Evolutionary conservation across 2,113 vertebrate species (phyloP).

Genomic region (Chloebia gouldiae): DNA sequence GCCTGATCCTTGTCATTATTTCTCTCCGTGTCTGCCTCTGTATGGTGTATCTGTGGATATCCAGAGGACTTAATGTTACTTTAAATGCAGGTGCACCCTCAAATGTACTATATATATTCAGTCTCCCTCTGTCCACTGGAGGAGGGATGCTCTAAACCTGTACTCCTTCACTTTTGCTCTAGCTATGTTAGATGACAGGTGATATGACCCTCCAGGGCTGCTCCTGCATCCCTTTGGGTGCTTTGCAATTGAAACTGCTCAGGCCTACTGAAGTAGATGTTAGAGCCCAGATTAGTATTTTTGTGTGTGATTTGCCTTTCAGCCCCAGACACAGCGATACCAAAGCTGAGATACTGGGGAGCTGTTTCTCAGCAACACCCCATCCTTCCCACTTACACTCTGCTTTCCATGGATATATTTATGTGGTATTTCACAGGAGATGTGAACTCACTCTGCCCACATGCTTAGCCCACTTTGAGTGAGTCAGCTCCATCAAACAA

Average conservation of each 20-base stretch:
- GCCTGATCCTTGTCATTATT: background rate
- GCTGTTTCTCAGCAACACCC: slow-evolving; percentile 48
- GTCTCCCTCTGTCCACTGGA: background rate
- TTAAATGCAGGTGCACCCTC: background rate
- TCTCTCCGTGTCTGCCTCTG: background rate
- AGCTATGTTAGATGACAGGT: background rate
- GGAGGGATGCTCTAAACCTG: background rate
- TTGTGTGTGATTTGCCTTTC: background rate
- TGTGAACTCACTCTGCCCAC: slow-evolving; percentile 54
- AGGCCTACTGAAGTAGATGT: background rate
- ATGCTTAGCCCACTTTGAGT: slow-evolving; percentile 50
- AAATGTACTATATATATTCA: background rate
- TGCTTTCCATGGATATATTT: slow-evolving; percentile 50
- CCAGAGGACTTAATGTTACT: background rate
- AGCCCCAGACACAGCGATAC: background rate
- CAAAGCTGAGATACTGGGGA: background rate
- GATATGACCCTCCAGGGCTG: background rate
- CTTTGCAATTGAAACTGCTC: background rate
- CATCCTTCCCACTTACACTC: slow-evolving; percentile 40
- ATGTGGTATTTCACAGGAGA: slow-evolving; percentile 31
- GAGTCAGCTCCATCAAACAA: slow-evolving; percentile 51
- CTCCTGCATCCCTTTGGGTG: background rate
- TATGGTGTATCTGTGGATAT: background rate
- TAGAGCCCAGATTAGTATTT: background rate
- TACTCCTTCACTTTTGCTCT: background rate